Base-by-base conservation (phyloP, 2,113 vertebrate species). In the Oplegnathus fasciatus region DNA sequence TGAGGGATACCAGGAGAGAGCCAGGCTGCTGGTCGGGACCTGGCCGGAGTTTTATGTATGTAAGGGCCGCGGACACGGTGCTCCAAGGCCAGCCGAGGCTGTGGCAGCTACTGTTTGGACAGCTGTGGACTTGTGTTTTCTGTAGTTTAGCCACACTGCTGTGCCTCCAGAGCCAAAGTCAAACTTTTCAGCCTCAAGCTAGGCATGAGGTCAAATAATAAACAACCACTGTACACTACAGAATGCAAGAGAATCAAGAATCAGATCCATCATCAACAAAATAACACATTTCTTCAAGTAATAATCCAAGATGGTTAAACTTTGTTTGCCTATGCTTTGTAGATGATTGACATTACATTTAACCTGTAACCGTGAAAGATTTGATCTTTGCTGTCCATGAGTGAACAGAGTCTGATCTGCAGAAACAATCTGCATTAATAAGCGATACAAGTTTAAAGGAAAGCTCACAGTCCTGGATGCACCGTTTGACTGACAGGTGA, bases 111-210 rank as follows among this genome's bases (percentile, higher is more conserved):
- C 84, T 94, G 92, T 95, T 93, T 95, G 85, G 81, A 93, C 94
- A 95, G 93, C 93, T 95, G 94, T 83, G 80, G 83, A 82, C n/a
- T n/a, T 75, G 80, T 88, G 83, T 85, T 94, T 91, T 87, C 83
- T 83, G 87, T 78, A 88, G 84, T 79, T 90, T 76, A 85, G 79
- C 74, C 91, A 84, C 89, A 73, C 79, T 74, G 80, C 79, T 57
- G 52, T 83, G 80, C 83, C 71, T 85, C 71, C 72, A 55, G 72
- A 37, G 84, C 81, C 76, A 52, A 34, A 82, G 85, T 84, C 81
- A 64, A 70, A 78, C n/a, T 73, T 77, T 61, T 75, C 52, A 64
- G 64, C 60, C 78, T 83, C 57, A 28, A 55, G 60, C 75, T 48
- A 11, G 48, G 8, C 65, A 44, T 54, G 37, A 67, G 30, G 70